Evolutionary conservation across 1,140 invertebrate species (phyloP), one percentile per base, ranked within the genome.

Genomic region (Phymastichus coffea): DNA sequence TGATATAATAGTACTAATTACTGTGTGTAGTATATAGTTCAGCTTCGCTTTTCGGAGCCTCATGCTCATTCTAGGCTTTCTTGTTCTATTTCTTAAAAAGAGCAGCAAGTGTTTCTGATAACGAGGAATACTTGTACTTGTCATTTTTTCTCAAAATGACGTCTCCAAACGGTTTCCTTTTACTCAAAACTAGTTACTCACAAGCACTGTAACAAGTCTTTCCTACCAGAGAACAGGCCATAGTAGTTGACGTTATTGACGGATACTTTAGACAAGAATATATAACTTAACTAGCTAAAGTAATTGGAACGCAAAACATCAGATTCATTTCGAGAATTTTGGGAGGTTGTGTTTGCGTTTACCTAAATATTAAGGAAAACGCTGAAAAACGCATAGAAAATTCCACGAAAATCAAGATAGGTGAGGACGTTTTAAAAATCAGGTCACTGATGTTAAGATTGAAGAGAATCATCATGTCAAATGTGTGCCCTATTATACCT

Each of bases 401-500:
- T 10, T 14, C 15, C 12, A 44, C 7, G 4, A 28, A 43, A 22
- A n/a, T 56, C 2, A 56, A 44, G 3, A 38, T 56, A 33, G 25
- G 53, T 8, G 14, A 28, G 3, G 7, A 43, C 30, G 2, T 40
- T 4, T 20, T 56, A 2, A 19, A 14, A 17, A 26, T 56, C 3
- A 22, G 53, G 3, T 40, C 53, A 6, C 26, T 44, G 2, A 40
- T 56, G 14, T 6, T n/a, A 23, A 56, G 22, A 35, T 3, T 26
- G 8, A 56, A 44, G 12, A 43, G 53, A 56, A 30, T 56, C 10
- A 44, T 56, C 10, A 40, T 56, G 30, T 56, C 53, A 12, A 56
- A 56, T 33, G 53, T 46, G 12, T 44, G 40, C 20, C 53, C 53
- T 17, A 56, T 28, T 1, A 56, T 46, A 28, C 23, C 40, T 4